Percentiles rank a stretch among this genome's conserved stretches.
These are phyloP conservation scores for Chlorops oryzae DNA, from an alignment of 1,140 invertebrate genomes.

Conservation along the genomic window DNA sequence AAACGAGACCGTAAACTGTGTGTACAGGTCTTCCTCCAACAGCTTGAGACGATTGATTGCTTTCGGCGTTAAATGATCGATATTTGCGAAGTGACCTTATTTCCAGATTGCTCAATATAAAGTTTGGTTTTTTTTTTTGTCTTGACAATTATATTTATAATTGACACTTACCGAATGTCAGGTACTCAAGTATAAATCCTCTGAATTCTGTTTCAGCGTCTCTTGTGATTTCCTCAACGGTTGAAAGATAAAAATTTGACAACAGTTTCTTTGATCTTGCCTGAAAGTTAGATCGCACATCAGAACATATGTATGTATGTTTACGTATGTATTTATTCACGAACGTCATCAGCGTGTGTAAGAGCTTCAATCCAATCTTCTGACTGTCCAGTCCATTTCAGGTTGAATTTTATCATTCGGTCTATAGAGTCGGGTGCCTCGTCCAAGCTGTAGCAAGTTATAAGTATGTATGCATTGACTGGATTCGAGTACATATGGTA, in stretches of 20 bases:
- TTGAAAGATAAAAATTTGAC: too few relatives aligned
- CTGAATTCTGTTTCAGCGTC: constrained; percentile 29
- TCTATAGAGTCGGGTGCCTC: constrained; percentile 38
- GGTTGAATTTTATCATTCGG: constrained; percentile 28
- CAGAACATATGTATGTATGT: too few relatives aligned
- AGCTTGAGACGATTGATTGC: constrained; percentile 30
- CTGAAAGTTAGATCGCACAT: too few relatives aligned
- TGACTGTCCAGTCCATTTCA: constrained; percentile 32
- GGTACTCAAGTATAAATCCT: constrained; percentile 34
- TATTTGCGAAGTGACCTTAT: constrained; percentile 33
- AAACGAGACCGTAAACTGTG: constrained; percentile 22
- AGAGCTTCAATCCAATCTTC: constrained; percentile 31
- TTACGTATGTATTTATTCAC: too few relatives aligned
- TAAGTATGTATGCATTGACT: background rate
- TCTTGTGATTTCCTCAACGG: too few relatives aligned
- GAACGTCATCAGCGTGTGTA: too few relatives aligned
- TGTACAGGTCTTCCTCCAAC: constrained; percentile 40
- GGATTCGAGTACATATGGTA: background rate
- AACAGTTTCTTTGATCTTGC: too few relatives aligned
- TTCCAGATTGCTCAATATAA: too few relatives aligned
- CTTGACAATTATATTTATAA: too few relatives aligned
- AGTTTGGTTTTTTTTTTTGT: too few relatives aligned
- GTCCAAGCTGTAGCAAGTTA: constrained; percentile 19
- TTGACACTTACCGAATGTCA: constrained; percentile 24
- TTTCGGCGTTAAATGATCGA: constrained; percentile 27